These are phyloP conservation scores for Sarcophaga peregrina DNA, from an alignment of 1,140 invertebrate genomes.

Conservation along the genomic window DNA sequence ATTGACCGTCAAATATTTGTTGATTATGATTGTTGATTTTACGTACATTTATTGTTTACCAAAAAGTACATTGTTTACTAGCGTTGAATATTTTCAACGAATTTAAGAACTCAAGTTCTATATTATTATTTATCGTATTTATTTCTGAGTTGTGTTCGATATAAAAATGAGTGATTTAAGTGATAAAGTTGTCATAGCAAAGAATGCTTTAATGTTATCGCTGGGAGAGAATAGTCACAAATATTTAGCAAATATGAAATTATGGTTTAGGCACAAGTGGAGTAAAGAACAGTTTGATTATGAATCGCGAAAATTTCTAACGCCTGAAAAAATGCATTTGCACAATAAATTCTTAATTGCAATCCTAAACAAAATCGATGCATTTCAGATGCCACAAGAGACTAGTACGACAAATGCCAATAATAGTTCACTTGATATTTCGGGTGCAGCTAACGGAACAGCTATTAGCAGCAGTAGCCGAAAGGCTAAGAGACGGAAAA, in stretches of 20 bases:
- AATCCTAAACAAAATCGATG: slow-evolving; percentile 81
- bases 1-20: too few relatives aligned
- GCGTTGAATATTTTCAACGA: too few relatives aligned
- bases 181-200: slow-evolving; percentile 66
- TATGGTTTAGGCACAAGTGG: slow-evolving; percentile 79
- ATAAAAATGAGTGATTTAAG: slow-evolving; percentile 54
- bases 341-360: slow-evolving; percentile 87
- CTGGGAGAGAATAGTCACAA: slow-evolving; percentile 75
- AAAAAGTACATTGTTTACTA: too few relatives aligned
- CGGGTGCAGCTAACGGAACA: slow-evolving; percentile 49
- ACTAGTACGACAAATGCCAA: slow-evolving; percentile 52
- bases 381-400: slow-evolving; percentile 68
- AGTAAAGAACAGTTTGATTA: slow-evolving; percentile 85
- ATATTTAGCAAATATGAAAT: slow-evolving; percentile 77
- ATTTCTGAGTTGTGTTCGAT: too few relatives aligned
- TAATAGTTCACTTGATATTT: not conserved
- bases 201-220: slow-evolving; percentile 72
- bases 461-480: slow-evolving; percentile 66
- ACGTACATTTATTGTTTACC: too few relatives aligned
- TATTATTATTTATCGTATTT: too few relatives aligned
- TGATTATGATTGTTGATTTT: too few relatives aligned
- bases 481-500: slow-evolving; percentile 69
- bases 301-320: slow-evolving; percentile 78
- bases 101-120: too few relatives aligned
- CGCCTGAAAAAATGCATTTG: slow-evolving; percentile 77